A percentile compares a stretch with the other conserved stretches of the same genome.
Evolutionary conservation across 2,888 invertebrate genomes (phyloP).

Genomic region (Xylocampa areola): DNA sequence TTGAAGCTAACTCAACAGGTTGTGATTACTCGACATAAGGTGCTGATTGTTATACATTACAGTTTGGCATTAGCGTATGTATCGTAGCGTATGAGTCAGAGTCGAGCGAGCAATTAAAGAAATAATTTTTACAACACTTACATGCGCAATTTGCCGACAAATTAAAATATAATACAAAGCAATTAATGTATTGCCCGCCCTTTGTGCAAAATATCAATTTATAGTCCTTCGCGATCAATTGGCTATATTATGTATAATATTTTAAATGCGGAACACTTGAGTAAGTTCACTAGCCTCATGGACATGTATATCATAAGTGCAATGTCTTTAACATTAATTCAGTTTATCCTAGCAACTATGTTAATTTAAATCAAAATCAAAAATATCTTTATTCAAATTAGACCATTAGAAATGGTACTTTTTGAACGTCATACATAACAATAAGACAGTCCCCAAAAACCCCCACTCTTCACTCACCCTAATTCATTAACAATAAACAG

Average conservation of each 20-base stretch:
- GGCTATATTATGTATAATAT: constrained; percentile 60
- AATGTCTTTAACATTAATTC: constrained; percentile 20
- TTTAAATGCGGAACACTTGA: constrained; percentile 56
- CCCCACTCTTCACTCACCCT: too few relatives aligned
- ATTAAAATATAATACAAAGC: too few relatives aligned
- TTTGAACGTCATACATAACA: too few relatives aligned
- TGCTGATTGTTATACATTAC: constrained; percentile 71
- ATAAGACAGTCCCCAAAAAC: too few relatives aligned
- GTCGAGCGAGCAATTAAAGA: constrained; percentile 69
- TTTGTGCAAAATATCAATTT: constrained; percentile 78
- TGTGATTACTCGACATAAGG: constrained; percentile 57
- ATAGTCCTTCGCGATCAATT: constrained; percentile 62
- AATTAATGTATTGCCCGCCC: constrained; percentile 77
- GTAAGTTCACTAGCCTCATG: constrained; percentile 60
- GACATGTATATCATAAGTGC: constrained; percentile 43
- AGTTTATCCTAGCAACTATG: constrained; percentile 19
- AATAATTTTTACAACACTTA: constrained; percentile 73
- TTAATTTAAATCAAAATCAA: too few relatives aligned
- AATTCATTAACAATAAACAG: constrained; percentile 28
- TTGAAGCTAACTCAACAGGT: constrained; percentile 56
- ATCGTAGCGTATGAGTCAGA: constrained; percentile 73
- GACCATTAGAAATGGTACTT: too few relatives aligned
- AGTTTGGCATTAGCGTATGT: constrained; percentile 67
- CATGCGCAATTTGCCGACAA: constrained; percentile 69
- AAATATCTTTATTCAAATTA: too few relatives aligned